Evolutionary conservation across 2,888 invertebrate species (phyloP).

Genomic region (Frankliniella fusca): DNA sequence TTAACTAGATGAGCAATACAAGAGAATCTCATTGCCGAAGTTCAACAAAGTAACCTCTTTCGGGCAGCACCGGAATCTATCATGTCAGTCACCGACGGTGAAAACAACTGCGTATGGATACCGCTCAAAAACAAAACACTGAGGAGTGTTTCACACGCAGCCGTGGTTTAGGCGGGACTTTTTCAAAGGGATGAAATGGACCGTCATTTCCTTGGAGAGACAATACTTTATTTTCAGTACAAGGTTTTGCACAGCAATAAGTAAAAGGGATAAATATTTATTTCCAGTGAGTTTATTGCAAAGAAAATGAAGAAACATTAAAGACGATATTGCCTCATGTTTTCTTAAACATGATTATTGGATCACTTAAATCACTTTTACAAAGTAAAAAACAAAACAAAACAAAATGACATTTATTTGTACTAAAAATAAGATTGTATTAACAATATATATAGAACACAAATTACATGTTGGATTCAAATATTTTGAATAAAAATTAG

Average conservation of each 20-base stretch:
- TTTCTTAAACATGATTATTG: not conserved
- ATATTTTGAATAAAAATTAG: not conserved
- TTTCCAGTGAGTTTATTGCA: no score
- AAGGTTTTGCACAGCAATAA: no score
- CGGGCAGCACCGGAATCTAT: not conserved
- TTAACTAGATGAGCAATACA: not conserved
- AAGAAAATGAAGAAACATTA: not conserved
- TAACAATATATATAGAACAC: not conserved
- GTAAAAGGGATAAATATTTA: no score
- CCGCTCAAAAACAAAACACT: not conserved
- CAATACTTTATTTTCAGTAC: no score
- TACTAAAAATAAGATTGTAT: not conserved
- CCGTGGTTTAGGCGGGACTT: not conserved
- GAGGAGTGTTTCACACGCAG: not conserved
- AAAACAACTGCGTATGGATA: not conserved
- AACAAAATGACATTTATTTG: not conserved
- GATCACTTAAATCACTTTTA: no score
- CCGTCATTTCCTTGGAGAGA: no score
- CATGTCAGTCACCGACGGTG: not conserved
- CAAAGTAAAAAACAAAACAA: not conserved
- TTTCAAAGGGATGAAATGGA: no score
- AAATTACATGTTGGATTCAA: not conserved
- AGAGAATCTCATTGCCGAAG: not conserved
- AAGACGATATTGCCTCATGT: no score
- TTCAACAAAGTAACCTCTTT: not conserved